Percentiles rank a stretch among this genome's conserved stretches.
phyloP scores from a whole-genome alignment of 2,113 vertebrate species.

The Pteropus alecto region DNA sequence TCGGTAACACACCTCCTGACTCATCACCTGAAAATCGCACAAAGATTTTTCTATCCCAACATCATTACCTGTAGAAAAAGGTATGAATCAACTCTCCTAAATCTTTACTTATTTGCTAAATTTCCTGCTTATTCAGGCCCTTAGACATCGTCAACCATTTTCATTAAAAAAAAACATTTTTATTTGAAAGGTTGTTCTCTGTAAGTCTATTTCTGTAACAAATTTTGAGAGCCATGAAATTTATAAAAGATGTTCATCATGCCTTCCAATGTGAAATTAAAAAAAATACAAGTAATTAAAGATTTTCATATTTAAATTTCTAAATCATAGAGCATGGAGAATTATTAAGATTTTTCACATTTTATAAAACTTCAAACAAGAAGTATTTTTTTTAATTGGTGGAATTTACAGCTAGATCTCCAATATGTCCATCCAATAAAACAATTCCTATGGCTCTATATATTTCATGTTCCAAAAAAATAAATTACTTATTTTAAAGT shows the following conservation, averaged over 20 bases:
- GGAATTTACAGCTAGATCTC: not conserved
- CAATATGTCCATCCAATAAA: not conserved
- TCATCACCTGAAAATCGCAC: not conserved
- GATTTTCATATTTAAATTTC: not conserved
- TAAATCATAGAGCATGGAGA: not conserved
- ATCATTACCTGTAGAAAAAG: not conserved
- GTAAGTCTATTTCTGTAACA: slow-evolving; percentile 19
- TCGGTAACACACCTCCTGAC: not conserved
- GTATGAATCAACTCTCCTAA: not conserved
- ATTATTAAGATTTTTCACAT: not conserved
- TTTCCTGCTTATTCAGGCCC: not conserved
- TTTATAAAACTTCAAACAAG: not conserved
- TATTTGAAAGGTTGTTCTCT: not conserved
- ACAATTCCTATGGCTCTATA: not conserved
- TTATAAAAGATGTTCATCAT: slow-evolving; percentile 6
- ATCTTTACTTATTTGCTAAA: not conserved
- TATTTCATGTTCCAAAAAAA: not conserved
- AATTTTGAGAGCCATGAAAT: not conserved
- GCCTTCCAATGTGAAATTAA: not conserved
- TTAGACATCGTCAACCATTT: not conserved
- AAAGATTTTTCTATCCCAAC: not conserved
- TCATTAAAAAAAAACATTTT: not conserved
- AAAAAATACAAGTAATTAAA: not conserved
- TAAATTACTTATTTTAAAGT: not conserved
- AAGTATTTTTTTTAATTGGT: not conserved